A percentile compares a stretch with the other conserved stretches of the same genome.
Evolutionary conservation across 2,888 invertebrate species (phyloP).

Genomic region (Theretra japonica): DNA sequence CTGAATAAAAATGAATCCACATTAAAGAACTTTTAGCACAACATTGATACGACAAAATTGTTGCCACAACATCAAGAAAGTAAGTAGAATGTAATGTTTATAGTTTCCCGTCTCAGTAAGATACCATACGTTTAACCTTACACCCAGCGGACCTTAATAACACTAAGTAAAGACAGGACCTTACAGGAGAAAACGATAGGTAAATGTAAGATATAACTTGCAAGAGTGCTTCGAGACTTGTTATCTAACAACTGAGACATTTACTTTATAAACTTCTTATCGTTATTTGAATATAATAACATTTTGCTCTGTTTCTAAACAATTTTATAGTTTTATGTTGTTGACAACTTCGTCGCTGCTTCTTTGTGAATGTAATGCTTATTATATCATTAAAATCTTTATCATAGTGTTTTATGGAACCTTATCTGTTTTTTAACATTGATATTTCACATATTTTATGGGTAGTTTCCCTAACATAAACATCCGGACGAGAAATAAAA

Average conservation of each 20-base stretch:
- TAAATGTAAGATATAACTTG: constrained; percentile 36
- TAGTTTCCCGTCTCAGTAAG: constrained; percentile 6
- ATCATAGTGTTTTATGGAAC: too few relatives aligned
- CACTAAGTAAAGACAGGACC: constrained; percentile 27
- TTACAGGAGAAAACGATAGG: constrained; percentile 26
- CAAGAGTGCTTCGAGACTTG: constrained; percentile 37
- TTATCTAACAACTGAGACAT: constrained; percentile 39
- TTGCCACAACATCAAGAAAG: neutral
- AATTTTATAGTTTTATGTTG: neutral
- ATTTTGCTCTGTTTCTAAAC: neutral
- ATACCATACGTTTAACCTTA: constrained; percentile 13
- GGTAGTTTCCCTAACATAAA: too few relatives aligned
- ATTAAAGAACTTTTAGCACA: neutral
- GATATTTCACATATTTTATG: too few relatives aligned
- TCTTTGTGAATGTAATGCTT: too few relatives aligned
- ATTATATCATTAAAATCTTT: too few relatives aligned
- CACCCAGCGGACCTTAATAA: constrained; percentile 24
- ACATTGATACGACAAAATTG: neutral
- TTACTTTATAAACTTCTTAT: constrained; percentile 33
- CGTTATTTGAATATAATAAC: neutral
- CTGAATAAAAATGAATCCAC: too few relatives aligned
- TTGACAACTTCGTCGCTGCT: too few relatives aligned
- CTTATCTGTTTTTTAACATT: too few relatives aligned
- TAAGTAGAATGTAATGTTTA: constrained; percentile 19
- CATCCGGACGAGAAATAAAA: too few relatives aligned